These are phyloP conservation scores for Eretmochelys imbricata DNA, from an alignment of 2,113 vertebrate genomes.

Conservation along the genomic window DNA sequence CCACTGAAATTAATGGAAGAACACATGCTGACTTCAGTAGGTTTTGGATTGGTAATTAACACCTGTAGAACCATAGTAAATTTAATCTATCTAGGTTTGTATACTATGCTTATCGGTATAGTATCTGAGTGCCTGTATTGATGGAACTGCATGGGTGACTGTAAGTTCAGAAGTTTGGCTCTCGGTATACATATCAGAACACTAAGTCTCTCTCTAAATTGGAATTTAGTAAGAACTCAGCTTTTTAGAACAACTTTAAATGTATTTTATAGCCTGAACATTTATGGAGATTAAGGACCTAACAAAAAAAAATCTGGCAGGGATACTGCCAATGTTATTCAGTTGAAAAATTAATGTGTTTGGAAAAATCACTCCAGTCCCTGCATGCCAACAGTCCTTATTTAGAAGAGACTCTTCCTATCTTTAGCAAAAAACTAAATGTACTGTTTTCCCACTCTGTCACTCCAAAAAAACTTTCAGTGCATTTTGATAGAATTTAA, in stretches of 20 bases:
- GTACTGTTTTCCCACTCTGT: not conserved
- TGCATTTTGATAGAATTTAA: not conserved
- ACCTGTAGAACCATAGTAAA: not conserved
- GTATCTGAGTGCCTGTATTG: not conserved
- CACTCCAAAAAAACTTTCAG: not conserved
- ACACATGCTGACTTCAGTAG: not conserved
- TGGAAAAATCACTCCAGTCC: not conserved
- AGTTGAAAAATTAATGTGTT: not conserved
- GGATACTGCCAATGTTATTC: not conserved
- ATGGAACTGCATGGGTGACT: not conserved
- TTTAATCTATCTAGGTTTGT: not conserved
- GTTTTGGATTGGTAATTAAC: not conserved
- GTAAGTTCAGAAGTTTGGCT: not conserved
- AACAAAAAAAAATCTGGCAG: not conserved
- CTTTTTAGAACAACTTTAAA: not conserved
- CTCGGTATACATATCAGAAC: rapidly evolving
- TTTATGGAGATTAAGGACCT: not conserved
- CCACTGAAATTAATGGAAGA: not conserved
- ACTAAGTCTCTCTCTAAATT: not conserved
- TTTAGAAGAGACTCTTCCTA: not conserved
- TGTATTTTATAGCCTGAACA: not conserved
- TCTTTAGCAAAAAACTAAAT: not conserved
- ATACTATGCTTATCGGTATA: not conserved
- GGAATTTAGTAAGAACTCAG: not conserved
- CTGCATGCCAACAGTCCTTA: not conserved